Percentiles rank a stretch among this genome's conserved stretches.
Evolutionary conservation across 37 sponge, comb jelly and placozoan species (phyloP).

Genomic region (Amphimedon queenslandica): DNA sequence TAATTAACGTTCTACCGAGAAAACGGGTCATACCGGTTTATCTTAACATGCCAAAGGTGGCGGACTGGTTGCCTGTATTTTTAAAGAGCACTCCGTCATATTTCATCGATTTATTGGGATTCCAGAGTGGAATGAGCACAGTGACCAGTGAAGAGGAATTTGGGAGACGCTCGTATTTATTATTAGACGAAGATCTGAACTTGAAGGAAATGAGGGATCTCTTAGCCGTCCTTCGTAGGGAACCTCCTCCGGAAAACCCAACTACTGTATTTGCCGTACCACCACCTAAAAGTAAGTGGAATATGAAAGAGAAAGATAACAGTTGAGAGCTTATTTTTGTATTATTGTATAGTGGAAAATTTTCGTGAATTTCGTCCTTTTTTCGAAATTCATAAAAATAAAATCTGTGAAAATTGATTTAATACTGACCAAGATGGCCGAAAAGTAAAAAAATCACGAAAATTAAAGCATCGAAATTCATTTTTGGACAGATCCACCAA

Average conservation of each 20-base stretch:
- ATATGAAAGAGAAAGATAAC: too few relatives aligned
- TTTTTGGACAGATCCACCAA: too few relatives aligned
- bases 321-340: neutral
- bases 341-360: too few relatives aligned
- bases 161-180: too few relatives aligned
- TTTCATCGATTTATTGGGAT: neutral
- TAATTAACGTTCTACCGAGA: conserved; percentile 10
- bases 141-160: neutral
- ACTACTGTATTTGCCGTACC: neutral
- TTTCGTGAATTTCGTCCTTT: too few relatives aligned
- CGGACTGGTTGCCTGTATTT: conserved; percentile 6
- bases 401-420: too few relatives aligned
- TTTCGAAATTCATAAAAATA: too few relatives aligned
- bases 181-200: neutral
- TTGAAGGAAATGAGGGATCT: neutral
- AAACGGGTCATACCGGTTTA: conserved; percentile 38
- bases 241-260: neutral
- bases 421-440: too few relatives aligned
- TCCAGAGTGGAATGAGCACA: neutral
- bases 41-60: neutral
- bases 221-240: neutral
- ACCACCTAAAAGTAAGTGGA: neutral
- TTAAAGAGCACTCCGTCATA: neutral
- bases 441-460: conserved; percentile 18
- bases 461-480: too few relatives aligned